Percentiles rank a stretch among this genome's conserved stretches.
Evolutionary conservation across 2,113 vertebrate species (phyloP).

Genomic region (Sporophila hypoxantha): DNA sequence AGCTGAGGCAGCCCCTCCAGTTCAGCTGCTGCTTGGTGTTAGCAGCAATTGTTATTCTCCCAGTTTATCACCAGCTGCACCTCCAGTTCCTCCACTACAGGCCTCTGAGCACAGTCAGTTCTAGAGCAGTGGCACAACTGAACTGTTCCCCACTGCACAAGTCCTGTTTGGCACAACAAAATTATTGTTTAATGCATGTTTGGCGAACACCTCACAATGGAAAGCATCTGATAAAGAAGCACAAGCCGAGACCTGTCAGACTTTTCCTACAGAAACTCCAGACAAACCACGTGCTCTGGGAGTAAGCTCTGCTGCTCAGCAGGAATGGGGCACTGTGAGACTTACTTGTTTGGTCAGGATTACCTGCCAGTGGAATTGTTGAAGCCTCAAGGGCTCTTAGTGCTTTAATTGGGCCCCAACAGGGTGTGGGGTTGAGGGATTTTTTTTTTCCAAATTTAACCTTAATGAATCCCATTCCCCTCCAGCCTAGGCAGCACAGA

Average conservation of each 20-base stretch:
- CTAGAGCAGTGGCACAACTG: not conserved
- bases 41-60: not conserved
- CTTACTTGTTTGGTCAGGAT: not conserved
- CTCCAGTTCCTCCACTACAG: not conserved
- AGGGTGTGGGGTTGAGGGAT: not conserved
- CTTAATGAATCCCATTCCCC: not conserved
- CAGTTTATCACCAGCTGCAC: not conserved
- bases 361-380: not conserved
- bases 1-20: not conserved
- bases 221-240: constrained; percentile 36
- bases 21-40: not conserved
- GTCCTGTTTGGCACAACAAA: not conserved
- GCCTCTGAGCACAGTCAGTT: not conserved
- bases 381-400: not conserved
- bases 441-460: not conserved
- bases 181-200: not conserved
- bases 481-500: not conserved
- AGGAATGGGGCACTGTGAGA: not conserved
- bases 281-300: not conserved
- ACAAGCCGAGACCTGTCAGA: constrained; percentile 28
- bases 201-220: not conserved
- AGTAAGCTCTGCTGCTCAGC: not conserved
- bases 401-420: not conserved
- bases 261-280: not conserved
- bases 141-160: not conserved